Percentiles rank a stretch among this genome's conserved stretches.
Conservation (phyloP, 2,113 vertebrate genomes). For the Panurus biarmicus region DNA sequence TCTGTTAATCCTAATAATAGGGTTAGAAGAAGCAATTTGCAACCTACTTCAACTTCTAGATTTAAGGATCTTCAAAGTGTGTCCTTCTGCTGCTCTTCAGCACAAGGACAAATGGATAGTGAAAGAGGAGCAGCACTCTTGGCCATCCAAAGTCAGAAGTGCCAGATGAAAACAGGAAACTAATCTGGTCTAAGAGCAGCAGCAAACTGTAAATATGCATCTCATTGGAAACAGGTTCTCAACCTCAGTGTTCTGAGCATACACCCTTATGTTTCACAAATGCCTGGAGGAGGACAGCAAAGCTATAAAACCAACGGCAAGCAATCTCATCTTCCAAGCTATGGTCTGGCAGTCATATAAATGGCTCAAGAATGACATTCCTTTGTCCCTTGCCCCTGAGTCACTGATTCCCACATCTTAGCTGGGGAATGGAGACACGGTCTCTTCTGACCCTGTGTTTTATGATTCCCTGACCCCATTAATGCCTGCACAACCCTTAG, state of each 20-base stretch:
- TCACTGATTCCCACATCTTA: conserved; percentile 33
- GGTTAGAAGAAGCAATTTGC: not conserved
- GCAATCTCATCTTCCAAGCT: conserved; percentile 25
- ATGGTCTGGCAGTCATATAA: not conserved
- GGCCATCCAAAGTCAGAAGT: not conserved
- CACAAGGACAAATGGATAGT: not conserved
- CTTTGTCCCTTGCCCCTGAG: conserved; percentile 1
- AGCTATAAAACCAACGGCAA: conserved; percentile 7
- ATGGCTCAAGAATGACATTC: conserved; percentile 20
- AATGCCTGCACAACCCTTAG: not conserved
- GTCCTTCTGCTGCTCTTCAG: not conserved
- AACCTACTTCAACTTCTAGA: conserved; percentile 3
- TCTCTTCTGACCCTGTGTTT: not conserved
- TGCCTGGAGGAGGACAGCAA: not conserved
- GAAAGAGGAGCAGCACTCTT: not conserved
- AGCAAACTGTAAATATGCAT: not conserved
- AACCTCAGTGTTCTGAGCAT: not conserved
- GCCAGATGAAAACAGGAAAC: conserved; percentile 36
- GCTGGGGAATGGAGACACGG: not conserved
- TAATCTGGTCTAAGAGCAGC: not conserved
- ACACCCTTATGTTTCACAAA: conserved; percentile 38
- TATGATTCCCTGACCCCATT: not conserved
- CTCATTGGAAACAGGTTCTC: not conserved
- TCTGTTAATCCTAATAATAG: conserved; percentile 27
- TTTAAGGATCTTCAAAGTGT: not conserved